Base-by-base conservation (phyloP, 2,888 invertebrate species). In the Portevinia maculata region DNA sequence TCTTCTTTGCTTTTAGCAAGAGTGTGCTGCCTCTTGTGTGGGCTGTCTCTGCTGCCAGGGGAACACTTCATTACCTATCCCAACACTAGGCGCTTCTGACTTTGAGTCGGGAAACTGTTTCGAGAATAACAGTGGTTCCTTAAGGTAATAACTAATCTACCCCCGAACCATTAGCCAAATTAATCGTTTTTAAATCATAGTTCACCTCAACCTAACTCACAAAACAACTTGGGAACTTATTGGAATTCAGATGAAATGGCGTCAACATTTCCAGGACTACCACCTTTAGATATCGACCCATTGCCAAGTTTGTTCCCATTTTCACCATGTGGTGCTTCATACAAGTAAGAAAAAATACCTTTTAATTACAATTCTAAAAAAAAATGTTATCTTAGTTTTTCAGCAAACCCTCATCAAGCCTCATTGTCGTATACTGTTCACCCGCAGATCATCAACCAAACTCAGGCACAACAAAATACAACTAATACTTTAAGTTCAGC, bases 251-350 rank as follows among this genome's bases (percentile, higher is more conserved):
- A 93, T 87, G 96, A 96, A 91, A 96, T 96, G 90, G 96, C 96
- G 94, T 96, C 95, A 64, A 95, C 96, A 37, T 97, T 96, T 91
- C 94, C 96, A 0, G 90, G 90, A 34, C 90, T 97, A 86, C 96
- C 96, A 21, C 93, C 95, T 0, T 91, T 97, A 86, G 97, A 97
- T 88, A 92, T 97, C 88, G 97, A 98, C 88, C 96, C 97, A 6
- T 90, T 97, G 85, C 96, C 97, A 0, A 95, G 95, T 74, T 93
- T 97, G 64, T 97, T 97, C 87, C 95, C 97, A 1, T 96, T 97
- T 90, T 96, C 96, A 55, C 96, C 97, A 0, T 95, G 95, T 89
- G 93, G 95, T 74, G 94, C 94, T 75, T 92, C 92, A 59, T 96
- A 95, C 92, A 95, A 95, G 94, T 94, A 87, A 93, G 93, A 92